Evolutionary conservation across 2,113 vertebrate genomes (phyloP).

Genomic region (Laticauda colubrina): DNA sequence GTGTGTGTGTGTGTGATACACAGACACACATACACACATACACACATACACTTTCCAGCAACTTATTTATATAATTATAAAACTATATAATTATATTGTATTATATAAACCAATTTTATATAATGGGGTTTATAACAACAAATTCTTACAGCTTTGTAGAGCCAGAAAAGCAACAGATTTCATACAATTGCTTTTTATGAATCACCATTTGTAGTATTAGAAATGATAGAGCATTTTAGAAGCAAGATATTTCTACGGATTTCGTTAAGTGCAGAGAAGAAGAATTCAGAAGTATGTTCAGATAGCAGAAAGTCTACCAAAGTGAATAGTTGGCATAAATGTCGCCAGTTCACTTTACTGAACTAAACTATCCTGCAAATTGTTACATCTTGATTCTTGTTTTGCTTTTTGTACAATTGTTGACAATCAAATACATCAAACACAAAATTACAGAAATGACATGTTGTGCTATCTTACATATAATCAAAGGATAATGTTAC

Average conservation of each 20-base stretch:
- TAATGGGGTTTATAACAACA: conserved; percentile 35
- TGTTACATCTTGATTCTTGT: conserved; percentile 34
- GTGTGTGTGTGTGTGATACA: background rate
- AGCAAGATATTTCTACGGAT: conserved; percentile 35
- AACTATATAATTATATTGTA: conserved; percentile 11
- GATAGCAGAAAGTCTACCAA: conserved; percentile 27
- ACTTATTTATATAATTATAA: too few relatives aligned
- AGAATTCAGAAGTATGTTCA: conserved; percentile 22
- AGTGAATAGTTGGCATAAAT: conserved; percentile 12
- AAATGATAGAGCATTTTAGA: conserved; percentile 26
- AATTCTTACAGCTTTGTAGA: conserved; percentile 25
- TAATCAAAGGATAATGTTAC: conserved; percentile 44
- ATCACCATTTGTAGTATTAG: conserved; percentile 47
- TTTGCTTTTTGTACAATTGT: conserved; percentile 19
- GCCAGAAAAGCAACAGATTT: conserved; percentile 41
- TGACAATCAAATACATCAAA: conserved; percentile 42
- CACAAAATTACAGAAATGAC: conserved; percentile 29
- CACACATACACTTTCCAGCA: too few relatives aligned
- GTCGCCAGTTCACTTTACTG: conserved; percentile 30
- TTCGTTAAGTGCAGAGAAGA: conserved; percentile 45
- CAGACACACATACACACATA: too few relatives aligned
- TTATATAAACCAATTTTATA: conserved; percentile 50
- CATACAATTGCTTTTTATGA: conserved; percentile 54
- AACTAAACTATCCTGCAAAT: background rate
- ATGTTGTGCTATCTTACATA: conserved; percentile 15